These are phyloP conservation scores for Drosophila conformis DNA, from an alignment of 2,888 invertebrate genomes.

Conservation along the genomic window DNA sequence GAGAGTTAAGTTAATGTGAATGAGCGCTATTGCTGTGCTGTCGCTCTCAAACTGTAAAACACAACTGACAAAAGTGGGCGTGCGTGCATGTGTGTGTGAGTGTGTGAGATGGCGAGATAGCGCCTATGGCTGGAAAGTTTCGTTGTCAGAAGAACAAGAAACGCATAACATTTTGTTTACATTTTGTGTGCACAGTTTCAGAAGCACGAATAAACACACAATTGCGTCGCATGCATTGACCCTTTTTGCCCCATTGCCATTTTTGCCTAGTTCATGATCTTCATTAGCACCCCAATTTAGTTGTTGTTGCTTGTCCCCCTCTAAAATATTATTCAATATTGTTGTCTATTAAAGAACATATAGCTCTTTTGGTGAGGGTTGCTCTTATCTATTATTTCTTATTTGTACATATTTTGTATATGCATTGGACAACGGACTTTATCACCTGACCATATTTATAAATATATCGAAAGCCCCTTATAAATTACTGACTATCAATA, in stretches of 20 bases:
- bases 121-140: conserved; percentile 50
- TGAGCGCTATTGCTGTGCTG: not conserved
- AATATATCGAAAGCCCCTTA: not conserved
- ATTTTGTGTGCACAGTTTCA: conserved; percentile 53
- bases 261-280: conserved; percentile 45
- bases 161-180: conserved; percentile 52
- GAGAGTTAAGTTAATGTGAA: conserved; percentile 18
- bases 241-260: conserved; percentile 42
- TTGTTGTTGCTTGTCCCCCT: conserved; percentile 7
- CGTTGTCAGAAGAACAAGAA: conserved; percentile 20
- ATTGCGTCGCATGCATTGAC: conserved; percentile 61
- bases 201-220: conserved; percentile 27
- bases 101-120: conserved; percentile 14
- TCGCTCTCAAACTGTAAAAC: conserved; percentile 57
- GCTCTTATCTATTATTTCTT: not conserved
- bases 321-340: conserved; percentile 41
- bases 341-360: not conserved
- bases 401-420: not conserved
- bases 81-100: conserved; percentile 20
- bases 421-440: conserved; percentile 16
- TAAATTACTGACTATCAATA: not conserved
- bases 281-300: conserved; percentile 38
- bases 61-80: conserved; percentile 54
- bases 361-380: not conserved
- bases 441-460: not conserved